Evolutionary conservation across 2,888 invertebrate species (phyloP), one percentile per base, ranked within the genome.

Genomic region (Rhaphigaster nebulosa): DNA sequence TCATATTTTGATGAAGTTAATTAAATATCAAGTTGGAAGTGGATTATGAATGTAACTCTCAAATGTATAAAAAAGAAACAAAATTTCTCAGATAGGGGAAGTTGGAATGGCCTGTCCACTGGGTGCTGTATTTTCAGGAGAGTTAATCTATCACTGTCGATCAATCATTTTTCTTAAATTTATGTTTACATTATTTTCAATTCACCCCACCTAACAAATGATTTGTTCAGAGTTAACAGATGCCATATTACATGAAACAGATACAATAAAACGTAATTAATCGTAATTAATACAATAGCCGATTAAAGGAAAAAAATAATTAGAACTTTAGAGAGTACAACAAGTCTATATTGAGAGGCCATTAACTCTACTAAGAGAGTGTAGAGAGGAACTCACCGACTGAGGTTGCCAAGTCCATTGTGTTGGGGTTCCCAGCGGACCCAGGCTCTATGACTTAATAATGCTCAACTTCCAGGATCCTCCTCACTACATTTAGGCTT

Each of bases 381-480:
- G 20, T 12, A 1, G 23, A 38, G 20, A 76, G 38, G 20, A 65
- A 65, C 29, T 29, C 65, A 15, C 29, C 6, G 65, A 8, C 29
- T 29, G 65, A 29, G 29, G 65, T 60, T 1, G 60, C n/a, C 13
- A 76, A 76, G 70, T 76, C 70, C 70, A 76, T 38, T 38, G 70
- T 76, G 34, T 6, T 23, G 70, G 3, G 29, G 70, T 1, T 38
- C 70, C 70, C 70, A 20, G 38, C 70, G 70, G 70, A 8, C 65
- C 65, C 8, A 29, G 15, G 4, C 65, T 15, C 70, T 38, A 76
- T 76, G 70, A 76, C 70, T 76, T 76, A 76, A 76, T 76, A 76
- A 76, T 76, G 70, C 34, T 20, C 70, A 38, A 76, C 70, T 76
- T 76, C 20, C 10, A 76, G 70, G 70, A 76, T 76, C 70, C 34